These are phyloP conservation scores for Nasua narica DNA, from an alignment of 2,797 vertebrate genomes.

Conservation along the genomic window DNA sequence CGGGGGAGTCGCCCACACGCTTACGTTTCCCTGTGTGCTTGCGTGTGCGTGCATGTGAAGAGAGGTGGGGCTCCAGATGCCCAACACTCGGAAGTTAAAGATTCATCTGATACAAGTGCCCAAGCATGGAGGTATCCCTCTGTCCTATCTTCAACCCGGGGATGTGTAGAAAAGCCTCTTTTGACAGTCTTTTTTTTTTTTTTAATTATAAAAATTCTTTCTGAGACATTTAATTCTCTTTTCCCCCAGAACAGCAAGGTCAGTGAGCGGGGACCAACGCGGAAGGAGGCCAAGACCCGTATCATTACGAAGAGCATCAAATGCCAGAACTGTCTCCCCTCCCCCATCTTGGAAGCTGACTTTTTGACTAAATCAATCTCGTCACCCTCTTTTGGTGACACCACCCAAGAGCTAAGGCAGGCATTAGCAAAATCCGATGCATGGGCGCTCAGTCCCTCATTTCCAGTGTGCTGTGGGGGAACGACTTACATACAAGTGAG, in stretches of 20 bases:
- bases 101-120: not conserved
- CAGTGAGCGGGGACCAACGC: not conserved
- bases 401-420: not conserved
- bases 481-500: accelerated
- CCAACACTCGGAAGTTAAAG: not conserved
- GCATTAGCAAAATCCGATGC: not conserved
- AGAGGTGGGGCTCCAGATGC: not conserved
- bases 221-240: not conserved
- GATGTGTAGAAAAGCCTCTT: not conserved
- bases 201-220: not conserved
- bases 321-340: not conserved
- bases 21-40: not conserved
- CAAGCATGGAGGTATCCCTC: not conserved
- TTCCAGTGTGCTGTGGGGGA: not conserved
- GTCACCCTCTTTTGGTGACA: not conserved
- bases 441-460: accelerated
- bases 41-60: too few relatives aligned
- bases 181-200: not conserved
- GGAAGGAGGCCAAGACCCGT: not conserved
- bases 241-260: not conserved
- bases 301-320: not conserved
- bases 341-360: not conserved
- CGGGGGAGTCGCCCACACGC: not conserved
- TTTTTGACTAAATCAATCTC: not conserved
- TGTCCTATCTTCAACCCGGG: not conserved